Conservation (phyloP, 2,113 vertebrate genomes). For the Ameiurus melas region DNA sequence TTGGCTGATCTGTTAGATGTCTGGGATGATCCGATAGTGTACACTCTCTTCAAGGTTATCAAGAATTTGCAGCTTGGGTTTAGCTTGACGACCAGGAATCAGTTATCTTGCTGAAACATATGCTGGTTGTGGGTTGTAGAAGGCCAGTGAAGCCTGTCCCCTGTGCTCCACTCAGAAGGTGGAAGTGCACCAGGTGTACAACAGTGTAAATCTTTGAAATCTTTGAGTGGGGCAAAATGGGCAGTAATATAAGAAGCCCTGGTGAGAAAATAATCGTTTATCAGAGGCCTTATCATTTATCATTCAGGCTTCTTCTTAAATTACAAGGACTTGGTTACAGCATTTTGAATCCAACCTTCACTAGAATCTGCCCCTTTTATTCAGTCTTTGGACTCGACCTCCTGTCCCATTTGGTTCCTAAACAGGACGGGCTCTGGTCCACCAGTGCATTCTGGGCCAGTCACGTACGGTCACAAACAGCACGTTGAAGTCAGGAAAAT, state of each 20-base stretch:
- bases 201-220: not conserved
- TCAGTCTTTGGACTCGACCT: not conserved
- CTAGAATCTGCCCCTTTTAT: not conserved
- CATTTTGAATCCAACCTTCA: not conserved
- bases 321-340: not conserved
- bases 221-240: not conserved
- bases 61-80: slow-evolving; percentile 5
- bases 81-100: not conserved
- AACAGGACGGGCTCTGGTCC: not conserved
- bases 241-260: not conserved
- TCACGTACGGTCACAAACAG: not conserved
- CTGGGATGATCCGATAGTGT: slow-evolving; percentile 26
- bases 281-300: not conserved
- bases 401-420: not conserved
- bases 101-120: slow-evolving; percentile 18
- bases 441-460: not conserved
- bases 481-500: not conserved
- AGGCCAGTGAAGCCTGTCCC: not conserved
- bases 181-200: not conserved
- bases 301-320: not conserved
- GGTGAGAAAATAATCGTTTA: not conserved
- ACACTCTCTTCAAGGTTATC: slow-evolving; percentile 18
- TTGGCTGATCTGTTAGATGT: slow-evolving; percentile 24
- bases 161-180: slow-evolving; percentile 6
- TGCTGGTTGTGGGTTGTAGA: not conserved